Conservation (phyloP, 2,797 vertebrate species). For the Carcharodon carcharias region DNA sequence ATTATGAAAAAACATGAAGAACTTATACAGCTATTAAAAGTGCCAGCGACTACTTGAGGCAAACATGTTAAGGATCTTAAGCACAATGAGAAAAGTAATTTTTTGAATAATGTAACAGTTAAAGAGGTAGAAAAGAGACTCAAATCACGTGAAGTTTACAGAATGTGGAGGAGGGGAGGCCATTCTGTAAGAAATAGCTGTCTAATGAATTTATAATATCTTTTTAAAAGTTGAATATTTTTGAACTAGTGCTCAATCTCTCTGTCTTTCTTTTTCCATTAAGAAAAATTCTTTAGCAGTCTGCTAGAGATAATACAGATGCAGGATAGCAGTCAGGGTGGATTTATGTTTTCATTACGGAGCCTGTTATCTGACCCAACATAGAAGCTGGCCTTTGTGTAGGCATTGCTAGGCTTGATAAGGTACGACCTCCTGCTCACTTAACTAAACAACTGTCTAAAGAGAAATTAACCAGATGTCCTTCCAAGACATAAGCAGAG, state of each 20-base stretch:
- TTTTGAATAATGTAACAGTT: background rate
- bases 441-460: background rate
- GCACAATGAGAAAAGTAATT: too few species aligned
- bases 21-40: background rate
- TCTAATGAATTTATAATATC: background rate
- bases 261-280: background rate
- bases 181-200: background rate
- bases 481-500: too few species aligned
- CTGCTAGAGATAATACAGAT: background rate
- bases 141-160: background rate
- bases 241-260: background rate
- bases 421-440: background rate
- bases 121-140: background rate
- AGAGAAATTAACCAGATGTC: too few species aligned
- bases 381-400: background rate
- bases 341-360: background rate
- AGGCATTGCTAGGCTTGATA: background rate
- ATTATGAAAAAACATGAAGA: background rate
- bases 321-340: background rate
- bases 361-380: background rate
- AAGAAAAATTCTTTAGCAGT: background rate
- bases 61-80: background rate
- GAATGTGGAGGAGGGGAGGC: background rate
- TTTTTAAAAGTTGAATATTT: background rate
- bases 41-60: background rate